phyloP scores from a whole-genome alignment of 2,888 invertebrate species.

The Abrostola tripartita region DNA sequence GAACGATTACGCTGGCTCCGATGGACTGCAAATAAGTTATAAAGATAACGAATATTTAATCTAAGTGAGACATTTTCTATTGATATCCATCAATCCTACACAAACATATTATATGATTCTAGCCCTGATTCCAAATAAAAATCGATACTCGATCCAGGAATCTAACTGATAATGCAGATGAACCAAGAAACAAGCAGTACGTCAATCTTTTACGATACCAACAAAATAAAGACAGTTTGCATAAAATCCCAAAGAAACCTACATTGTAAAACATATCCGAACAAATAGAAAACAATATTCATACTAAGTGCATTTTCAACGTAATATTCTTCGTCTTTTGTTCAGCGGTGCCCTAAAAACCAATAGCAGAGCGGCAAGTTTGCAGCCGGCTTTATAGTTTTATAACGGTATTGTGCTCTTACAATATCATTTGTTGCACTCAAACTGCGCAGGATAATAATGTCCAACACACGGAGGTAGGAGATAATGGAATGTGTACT shows the following conservation, averaged over 20 bases:
- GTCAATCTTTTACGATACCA: not conserved
- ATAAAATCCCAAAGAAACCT: not conserved
- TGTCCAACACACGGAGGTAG: slow-evolving; percentile 44
- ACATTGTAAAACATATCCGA: slow-evolving; percentile 11
- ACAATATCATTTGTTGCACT: slow-evolving; percentile 73
- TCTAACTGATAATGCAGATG: too few relatives aligned
- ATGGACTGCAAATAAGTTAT: too few relatives aligned
- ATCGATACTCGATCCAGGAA: too few relatives aligned
- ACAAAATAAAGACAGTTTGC: not conserved
- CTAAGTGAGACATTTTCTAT: too few relatives aligned
- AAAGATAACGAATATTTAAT: too few relatives aligned
- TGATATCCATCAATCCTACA: too few relatives aligned
- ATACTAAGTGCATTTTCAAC: slow-evolving; percentile 15
- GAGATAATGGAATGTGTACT: not conserved
- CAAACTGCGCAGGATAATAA: slow-evolving; percentile 69
- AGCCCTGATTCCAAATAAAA: too few relatives aligned
- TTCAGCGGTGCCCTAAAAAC: slow-evolving; percentile 33
- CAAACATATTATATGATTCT: too few relatives aligned
- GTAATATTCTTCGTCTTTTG: slow-evolving; percentile 35
- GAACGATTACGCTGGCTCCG: too few relatives aligned
- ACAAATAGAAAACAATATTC: not conserved
- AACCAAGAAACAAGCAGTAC: too few relatives aligned
- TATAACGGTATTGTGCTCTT: slow-evolving; percentile 61
- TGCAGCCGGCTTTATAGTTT: slow-evolving; percentile 61
- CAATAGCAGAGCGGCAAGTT: slow-evolving; percentile 44